Conservation (phyloP, 2,797 vertebrate genomes). For the Australoheros facetus region DNA sequence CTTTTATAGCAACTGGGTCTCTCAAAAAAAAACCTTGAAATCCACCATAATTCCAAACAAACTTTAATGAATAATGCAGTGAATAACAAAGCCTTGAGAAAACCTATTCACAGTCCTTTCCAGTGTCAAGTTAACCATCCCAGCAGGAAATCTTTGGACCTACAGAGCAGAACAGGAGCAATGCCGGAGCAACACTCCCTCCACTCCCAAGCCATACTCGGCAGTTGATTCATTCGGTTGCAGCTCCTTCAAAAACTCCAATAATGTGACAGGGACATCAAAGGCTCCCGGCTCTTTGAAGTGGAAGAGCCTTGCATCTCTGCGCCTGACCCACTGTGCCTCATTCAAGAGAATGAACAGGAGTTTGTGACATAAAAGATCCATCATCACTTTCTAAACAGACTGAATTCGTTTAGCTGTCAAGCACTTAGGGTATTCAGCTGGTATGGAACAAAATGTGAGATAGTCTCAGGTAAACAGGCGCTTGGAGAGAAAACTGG, state of each 20-base stretch:
- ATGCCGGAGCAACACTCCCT: constrained; percentile 28
- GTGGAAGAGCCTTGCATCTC: constrained; percentile 66
- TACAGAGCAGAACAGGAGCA: constrained; percentile 55
- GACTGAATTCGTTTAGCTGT: constrained; percentile 61
- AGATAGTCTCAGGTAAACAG: constrained; percentile 53
- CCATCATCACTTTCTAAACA: constrained; percentile 64
- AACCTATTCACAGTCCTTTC: constrained; percentile 32
- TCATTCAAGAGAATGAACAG: constrained; percentile 64
- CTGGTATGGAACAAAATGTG: constrained; percentile 15
- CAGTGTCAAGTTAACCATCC: constrained; percentile 43
- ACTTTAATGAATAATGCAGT: constrained; percentile 55
- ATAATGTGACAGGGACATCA: constrained; percentile 78
- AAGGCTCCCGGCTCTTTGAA: constrained; percentile 77
- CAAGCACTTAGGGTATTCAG: constrained; percentile 48
- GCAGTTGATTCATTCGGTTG: constrained; percentile 62
- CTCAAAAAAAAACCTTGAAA: constrained; percentile 35
- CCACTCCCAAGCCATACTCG: constrained; percentile 25
- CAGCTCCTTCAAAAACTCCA: constrained; percentile 74
- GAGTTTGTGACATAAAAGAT: constrained; percentile 70
- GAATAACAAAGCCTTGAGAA: constrained; percentile 29
- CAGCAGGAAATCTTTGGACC: constrained; percentile 54
- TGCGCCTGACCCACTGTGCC: constrained; percentile 67
- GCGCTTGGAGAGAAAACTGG: constrained; percentile 16
- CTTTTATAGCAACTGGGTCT: background rate
- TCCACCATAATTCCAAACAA: constrained; percentile 47